Evolutionary conservation across 2,888 invertebrate species (phyloP), one percentile per base, ranked within the genome.

Genomic region (Argyresthia goedartella): DNA sequence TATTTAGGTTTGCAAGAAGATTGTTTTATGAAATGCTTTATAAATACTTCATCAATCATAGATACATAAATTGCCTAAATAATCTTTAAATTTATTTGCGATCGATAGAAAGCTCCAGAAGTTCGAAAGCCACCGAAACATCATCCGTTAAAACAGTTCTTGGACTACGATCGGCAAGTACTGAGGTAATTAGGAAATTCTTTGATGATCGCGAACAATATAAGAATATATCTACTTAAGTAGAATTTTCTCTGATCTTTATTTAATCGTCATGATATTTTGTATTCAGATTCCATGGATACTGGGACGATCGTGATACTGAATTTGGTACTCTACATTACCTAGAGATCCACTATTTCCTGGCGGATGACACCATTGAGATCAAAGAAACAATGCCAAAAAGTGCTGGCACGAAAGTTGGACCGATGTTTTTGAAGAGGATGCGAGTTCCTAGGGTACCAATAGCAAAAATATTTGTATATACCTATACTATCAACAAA

Each of bases 351-450:
- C 91, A 93, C 65, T 97, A 94, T 69, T 96, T 93, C 76, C 82
- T 97, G 48, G 91, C 94, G 0, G 96, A 97, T 65, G 95, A 95
- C 63, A 96, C 96, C 0, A 92, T 97, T 9, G 96, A 97, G 73
- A 92, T 98, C 7, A 92, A 93, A 61, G 96, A 97, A 77, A 88
- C 88, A 44, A 70, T 91, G 50, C 82, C 89, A 0, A 80, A 89
- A 0, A 92, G 92, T 66, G 91, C 92, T 1, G 94, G 94, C 0
- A 86, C 90, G 47, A 92, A 94, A 68, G 88, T 90, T 1, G 91
- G 91, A 8, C 89, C 90, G 2, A 90, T 92, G 72, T 93, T 97
- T 66, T 73, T 96, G 34, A 91, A 90, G 25, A 16, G 46, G 8
- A 46, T 46, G 46, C 46, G 46, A 3, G n/a, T 46, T 9, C 46